Conservation (phyloP, 2,113 vertebrate genomes). For the Spermophilus dauricus region DNA sequence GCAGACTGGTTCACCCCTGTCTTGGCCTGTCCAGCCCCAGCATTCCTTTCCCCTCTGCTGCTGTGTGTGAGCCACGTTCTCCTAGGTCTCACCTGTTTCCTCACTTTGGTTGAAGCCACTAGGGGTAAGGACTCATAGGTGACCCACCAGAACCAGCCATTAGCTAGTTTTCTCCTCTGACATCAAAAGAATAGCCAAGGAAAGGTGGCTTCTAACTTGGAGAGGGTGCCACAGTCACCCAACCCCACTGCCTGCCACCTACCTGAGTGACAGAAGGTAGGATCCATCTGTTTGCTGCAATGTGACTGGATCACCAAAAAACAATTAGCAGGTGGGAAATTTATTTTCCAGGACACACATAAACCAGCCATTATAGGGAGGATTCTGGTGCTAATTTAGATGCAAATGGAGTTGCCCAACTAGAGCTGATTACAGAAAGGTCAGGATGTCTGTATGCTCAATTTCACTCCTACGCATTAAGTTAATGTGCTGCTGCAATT, state of each 20-base stretch:
- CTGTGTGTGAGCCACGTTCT: background rate
- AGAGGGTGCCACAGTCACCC: slow-evolving; percentile 30
- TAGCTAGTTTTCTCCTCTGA: background rate
- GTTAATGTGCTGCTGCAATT: background rate
- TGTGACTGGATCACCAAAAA: slow-evolving; percentile 58
- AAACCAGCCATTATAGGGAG: slow-evolving; percentile 60
- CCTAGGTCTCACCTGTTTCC: background rate
- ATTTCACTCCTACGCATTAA: slow-evolving; percentile 50
- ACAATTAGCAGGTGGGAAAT: slow-evolving; percentile 67
- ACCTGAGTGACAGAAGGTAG: slow-evolving; percentile 67
- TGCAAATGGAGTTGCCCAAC: slow-evolving; percentile 69
- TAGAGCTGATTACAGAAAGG: slow-evolving; percentile 73
- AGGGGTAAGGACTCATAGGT: background rate
- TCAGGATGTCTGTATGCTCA: slow-evolving; percentile 38
- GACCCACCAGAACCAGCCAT: background rate
- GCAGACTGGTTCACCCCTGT: background rate
- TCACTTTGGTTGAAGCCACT: rapidly evolving
- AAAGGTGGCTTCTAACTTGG: slow-evolving; percentile 34
- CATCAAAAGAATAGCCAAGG: background rate
- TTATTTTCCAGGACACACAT: slow-evolving; percentile 67
- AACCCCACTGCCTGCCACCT: slow-evolving; percentile 48
- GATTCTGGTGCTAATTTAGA: slow-evolving; percentile 72
- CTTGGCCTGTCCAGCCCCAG: rapidly evolving
- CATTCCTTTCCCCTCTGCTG: background rate
- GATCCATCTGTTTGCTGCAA: slow-evolving; percentile 64